Base-by-base conservation (phyloP, 2,888 invertebrate species). In the Polyommatus icarus region DNA sequence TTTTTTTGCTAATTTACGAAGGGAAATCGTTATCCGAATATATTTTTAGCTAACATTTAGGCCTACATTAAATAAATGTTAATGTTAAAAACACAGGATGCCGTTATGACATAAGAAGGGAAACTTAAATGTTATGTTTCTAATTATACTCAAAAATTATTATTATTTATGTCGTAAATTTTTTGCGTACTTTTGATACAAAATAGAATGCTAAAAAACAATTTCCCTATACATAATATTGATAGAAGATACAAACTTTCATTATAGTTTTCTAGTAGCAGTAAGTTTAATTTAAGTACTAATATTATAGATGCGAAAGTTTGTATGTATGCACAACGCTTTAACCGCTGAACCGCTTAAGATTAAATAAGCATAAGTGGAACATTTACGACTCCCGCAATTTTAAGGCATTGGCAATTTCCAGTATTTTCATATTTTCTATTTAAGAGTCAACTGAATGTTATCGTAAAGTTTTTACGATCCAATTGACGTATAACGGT, bases 21-120 rank as follows among this genome's bases (percentile, higher is more conserved):
- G 67, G 67, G 67, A 67, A 67, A 67, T 67, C 12, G 29, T 5
- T 67, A 15, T 67, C 29, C 18, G 15, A 29, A 15, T 29, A 32
- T 67, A 32, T 67, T 67, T 67, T 15, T 67, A 32, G 29, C 29
- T 32, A 67, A 67, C 67, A 67, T 67, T 67, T 32, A 67, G 67
- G 29, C 67, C 29, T 29, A 61, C 61, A 61, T 32, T 67, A 32
- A 32, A 67, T 32, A 29, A 29, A 32, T 29, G 46, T 46, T 46
- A 46, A 46, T 46, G 46, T 46, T 46, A 12, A 46, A 46, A 3
- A 46, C 4, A 4, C 67, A 67, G 67, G 67, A 67, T 67, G 32
- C 1, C 18, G 6, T 5, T 67, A 32, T 32, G 61, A 67, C 12
- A 67, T 6, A 67, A 32, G 15, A 67, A 32, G 29, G 67, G 67